phyloP scores from a whole-genome alignment of 2,888 invertebrate genomes.

The Eupithecia insigniata region DNA sequence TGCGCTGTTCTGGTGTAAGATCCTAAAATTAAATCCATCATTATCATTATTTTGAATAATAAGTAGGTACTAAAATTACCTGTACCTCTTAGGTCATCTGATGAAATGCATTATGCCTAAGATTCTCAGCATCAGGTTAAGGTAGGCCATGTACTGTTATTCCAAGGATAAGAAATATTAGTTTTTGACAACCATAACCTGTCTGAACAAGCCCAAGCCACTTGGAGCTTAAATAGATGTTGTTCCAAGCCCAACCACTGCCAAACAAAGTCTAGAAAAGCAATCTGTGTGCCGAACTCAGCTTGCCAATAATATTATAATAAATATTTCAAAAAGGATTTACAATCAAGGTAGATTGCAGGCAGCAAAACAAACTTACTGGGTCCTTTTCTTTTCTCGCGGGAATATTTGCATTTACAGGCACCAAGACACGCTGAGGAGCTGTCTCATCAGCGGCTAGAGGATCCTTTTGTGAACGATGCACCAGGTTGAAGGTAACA shows the following conservation, averaged over 20 bases:
- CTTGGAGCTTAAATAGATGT: neutral
- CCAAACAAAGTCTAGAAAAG: too few relatives aligned
- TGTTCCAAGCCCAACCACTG: neutral
- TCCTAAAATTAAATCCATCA: slow-evolving; percentile 52
- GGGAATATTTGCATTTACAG: slow-evolving; percentile 80
- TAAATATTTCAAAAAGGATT: too few relatives aligned
- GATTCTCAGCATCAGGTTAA: neutral
- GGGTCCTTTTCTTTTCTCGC: slow-evolving; percentile 69
- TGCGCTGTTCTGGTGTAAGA: slow-evolving; percentile 79
- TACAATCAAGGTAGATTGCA: slow-evolving; percentile 27
- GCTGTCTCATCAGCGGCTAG: slow-evolving; percentile 94
- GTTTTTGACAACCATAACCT: neutral
- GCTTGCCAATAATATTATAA: neutral
- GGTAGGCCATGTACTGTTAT: neutral
- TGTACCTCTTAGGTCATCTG: too few relatives aligned
- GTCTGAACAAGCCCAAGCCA: neutral
- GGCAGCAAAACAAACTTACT: slow-evolving; percentile 57
- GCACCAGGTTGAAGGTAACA: slow-evolving; percentile 95
- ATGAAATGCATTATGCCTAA: neutral
- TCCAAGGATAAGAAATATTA: neutral
- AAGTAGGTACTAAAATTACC: too few relatives aligned
- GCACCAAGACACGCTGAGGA: slow-evolving; percentile 93
- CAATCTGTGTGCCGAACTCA: neutral
- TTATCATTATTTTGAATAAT: neutral
- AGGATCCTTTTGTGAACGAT: slow-evolving; percentile 97